Evolutionary conservation across 1,140 invertebrate species (phyloP).

Genomic region (Wiebesia pumilae): DNA sequence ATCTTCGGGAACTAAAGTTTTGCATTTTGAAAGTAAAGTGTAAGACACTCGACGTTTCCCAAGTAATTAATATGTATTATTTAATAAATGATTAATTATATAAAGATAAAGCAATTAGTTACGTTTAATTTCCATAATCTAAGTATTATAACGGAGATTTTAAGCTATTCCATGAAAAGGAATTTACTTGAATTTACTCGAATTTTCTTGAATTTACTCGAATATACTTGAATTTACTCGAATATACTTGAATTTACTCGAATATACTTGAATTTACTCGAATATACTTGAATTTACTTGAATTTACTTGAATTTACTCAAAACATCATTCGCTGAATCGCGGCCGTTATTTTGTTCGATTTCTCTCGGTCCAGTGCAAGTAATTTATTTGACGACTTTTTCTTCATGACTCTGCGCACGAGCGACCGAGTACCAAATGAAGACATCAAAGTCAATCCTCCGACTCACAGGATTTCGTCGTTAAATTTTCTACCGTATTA

Average conservation of each 20-base stretch:
- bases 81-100: neutral
- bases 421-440: conserved; percentile 55
- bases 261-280: no score
- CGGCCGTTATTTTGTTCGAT: neutral
- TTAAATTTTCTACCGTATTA: neutral
- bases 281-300: no score
- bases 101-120: neutral
- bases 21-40: no score
- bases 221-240: no score
- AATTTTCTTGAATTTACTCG: no score
- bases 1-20: no score
- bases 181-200: neutral
- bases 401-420: neutral
- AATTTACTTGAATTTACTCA: neutral
- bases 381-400: conserved; percentile 28
- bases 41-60: no score
- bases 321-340: neutral
- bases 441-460: conserved; percentile 57
- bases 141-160: neutral
- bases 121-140: neutral
- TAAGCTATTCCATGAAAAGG: neutral
- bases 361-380: neutral
- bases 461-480: neutral
- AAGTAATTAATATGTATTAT: neutral
- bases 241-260: no score